Base-by-base conservation (phyloP, 1,140 invertebrate species). In the Aporrectodea caliginosa region DNA sequence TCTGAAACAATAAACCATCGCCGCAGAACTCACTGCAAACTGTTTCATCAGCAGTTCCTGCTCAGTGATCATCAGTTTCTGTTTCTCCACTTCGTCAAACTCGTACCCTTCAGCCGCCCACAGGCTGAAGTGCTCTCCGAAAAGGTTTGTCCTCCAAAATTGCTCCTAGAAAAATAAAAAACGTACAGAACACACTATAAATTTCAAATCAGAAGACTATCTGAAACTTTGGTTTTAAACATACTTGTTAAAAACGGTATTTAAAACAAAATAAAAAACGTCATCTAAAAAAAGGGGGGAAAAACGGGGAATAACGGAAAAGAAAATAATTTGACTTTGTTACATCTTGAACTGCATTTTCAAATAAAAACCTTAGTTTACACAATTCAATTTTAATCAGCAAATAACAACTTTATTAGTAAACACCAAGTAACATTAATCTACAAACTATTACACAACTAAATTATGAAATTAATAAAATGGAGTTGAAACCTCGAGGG, bases 41-140 rank as follows among this genome's bases (percentile, higher is more conserved):
- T 97, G 86, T 89, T 95, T 95, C 80, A 98, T 91, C 33, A 95
- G 91, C n/a, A 92, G 91, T 86, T 95, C 92, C 81, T 93, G 92
- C 2, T 91, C 79, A 34, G 82, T 68, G 35, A 78, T 72, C 69
- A 80, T 73, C 16, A 82, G 77, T 31, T 85, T 90, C 29, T 90
- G 87, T 84, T 92, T 92, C 6, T 91, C 90, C 12, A 90, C 88
- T 68, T 92, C 90, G 6, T 93, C 91, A 79, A 85, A 82, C 69
- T 88, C 87, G 74, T 83, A 84, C 14, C 87, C 87, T 31, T 87
- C 78, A 12, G 73, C 68, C n/a, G 74, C 78, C 84, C 86, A 84
- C 43, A 77, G 80, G 43, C 84, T 81, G 78, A 84, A 79, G 69
- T 85, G 82, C 32, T 83, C 81, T 16, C 81, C 80, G 35, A 87